Percentiles rank a stretch among this genome's conserved stretches.
Conservation (phyloP, 2,797 vertebrate genomes). For the Podarcis siculus region DNA sequence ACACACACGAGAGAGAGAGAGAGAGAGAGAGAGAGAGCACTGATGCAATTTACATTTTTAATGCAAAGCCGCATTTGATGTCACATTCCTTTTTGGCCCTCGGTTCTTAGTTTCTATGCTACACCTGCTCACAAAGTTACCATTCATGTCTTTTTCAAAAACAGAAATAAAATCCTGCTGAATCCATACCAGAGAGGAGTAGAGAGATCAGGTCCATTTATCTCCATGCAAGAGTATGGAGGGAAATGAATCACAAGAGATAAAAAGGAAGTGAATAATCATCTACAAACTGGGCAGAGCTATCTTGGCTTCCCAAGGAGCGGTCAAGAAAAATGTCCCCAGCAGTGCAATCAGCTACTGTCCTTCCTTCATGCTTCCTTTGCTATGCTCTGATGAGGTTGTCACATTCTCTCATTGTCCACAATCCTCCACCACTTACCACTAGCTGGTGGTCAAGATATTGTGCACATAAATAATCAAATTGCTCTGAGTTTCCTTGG, state of each 20-base stretch:
- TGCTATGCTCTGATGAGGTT: neutral
- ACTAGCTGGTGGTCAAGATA: constrained; percentile 23
- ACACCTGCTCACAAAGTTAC: neutral
- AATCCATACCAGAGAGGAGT: neutral
- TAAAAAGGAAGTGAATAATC: neutral
- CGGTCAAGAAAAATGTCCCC: neutral
- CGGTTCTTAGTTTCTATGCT: neutral
- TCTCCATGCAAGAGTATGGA: no score
- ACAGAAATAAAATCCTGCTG: neutral
- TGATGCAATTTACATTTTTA: neutral
- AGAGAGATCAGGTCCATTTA: neutral
- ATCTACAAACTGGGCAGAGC: neutral
- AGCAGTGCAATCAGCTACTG: neutral
- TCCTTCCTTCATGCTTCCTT: neutral
- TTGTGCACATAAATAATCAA: constrained; percentile 10
- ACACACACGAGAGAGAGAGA: no score
- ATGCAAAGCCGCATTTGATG: neutral
- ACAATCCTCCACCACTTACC: neutral
- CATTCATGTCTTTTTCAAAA: no score
- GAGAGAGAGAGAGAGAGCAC: no score
- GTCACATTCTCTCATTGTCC: neutral
- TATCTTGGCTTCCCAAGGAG: fast-evolving
- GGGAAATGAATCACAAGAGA: neutral
- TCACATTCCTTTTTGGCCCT: neutral
- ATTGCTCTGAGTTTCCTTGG: constrained; percentile 9